Base-by-base conservation (phyloP, 2,888 invertebrate genomes). In the Dicranocentrus wangi region DNA sequence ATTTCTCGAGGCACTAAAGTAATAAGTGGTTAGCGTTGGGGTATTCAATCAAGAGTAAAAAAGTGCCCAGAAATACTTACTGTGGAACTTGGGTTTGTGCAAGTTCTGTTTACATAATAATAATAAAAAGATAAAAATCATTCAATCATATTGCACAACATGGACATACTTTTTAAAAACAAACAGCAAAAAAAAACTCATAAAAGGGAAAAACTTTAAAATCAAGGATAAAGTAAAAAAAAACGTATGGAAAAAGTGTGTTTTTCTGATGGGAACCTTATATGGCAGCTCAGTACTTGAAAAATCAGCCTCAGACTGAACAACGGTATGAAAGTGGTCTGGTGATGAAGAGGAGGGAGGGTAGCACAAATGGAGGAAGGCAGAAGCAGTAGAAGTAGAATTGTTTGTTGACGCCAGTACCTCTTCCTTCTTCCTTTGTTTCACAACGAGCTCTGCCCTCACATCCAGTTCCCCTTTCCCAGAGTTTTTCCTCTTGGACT, bases 401-500 rank as follows among this genome's bases (percentile, higher is more conserved):
- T 77, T 77, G 77, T 53, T 77, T 72, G 63, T 53, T 25, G 78
- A 47, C 65, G 43, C 71, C 81, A 83, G 71, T 89, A 43, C 89
- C 89, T 89, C 89, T 84, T 90, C 90, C 81, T 88, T 89, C 90
- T 82, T 82, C 88, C 88, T 84, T 88, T 87, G 87, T 88, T 88
- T 86, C 88, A 88, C 80, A 71, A 84, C 84, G 60, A 85, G 78
- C 58, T 90, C 90, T 71, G 89, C 89, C 87, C 89, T 89, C 43
- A 86, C 72, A 53, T 86, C 85, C 71, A 85, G 92, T 91, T 87
- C 84, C 66, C 85, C 87, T 82, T 87, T 86, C 71, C 93, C 93
- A 73, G 92, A 92, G 72, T 88, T 91, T 89, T 94, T 93, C 88
- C 95, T 92, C 89, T 96, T 96, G 87, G 94, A 94, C 90, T 96